Conservation (phyloP, 2,888 invertebrate genomes). For the Agrotis exclamationis region DNA sequence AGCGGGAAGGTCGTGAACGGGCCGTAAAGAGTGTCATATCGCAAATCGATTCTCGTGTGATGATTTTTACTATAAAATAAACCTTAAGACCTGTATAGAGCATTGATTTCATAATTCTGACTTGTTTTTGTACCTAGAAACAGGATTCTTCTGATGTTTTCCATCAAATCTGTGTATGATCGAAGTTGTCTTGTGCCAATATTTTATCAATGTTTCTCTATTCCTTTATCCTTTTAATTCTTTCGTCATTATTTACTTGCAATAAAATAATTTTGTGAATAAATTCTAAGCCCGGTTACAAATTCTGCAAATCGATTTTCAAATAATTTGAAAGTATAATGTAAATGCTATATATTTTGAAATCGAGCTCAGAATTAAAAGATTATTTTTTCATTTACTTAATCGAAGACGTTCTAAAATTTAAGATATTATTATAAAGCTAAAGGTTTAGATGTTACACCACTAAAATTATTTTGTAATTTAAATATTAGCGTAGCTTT, state of each 20-base stretch:
- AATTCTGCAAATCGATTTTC: not conserved
- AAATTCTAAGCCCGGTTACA: slow-evolving; percentile 7
- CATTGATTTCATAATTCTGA: slow-evolving; percentile 25
- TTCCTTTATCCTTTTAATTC: slow-evolving; percentile 20
- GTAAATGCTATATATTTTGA: slow-evolving; percentile 6
- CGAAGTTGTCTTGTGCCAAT: slow-evolving; percentile 84
- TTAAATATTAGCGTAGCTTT: slow-evolving; percentile 78
- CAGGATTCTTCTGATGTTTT: slow-evolving; percentile 50
- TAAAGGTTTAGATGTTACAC: slow-evolving; percentile 59
- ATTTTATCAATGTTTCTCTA: slow-evolving; percentile 63
- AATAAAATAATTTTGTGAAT: not conserved
- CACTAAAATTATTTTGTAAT: slow-evolving; percentile 61
- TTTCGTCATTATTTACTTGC: not conserved
- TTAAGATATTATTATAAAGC: slow-evolving; percentile 38
- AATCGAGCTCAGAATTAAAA: slow-evolving; percentile 1
- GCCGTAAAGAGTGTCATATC: slow-evolving; percentile 44
- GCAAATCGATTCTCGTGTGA: slow-evolving; percentile 42
- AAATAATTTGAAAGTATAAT: slow-evolving; percentile 1
- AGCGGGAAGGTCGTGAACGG: too few relatives aligned
- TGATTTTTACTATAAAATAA: slow-evolving; percentile 20
- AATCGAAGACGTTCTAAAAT: slow-evolving; percentile 41
- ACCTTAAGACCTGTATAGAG: slow-evolving; percentile 14
- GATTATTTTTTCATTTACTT: slow-evolving; percentile 6
- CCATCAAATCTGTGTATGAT: slow-evolving; percentile 64
- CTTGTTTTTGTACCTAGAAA: slow-evolving; percentile 15